These are phyloP conservation scores for Gymnosoma rotundatum DNA, from an alignment of 2,888 invertebrate species.

Conservation along the genomic window DNA sequence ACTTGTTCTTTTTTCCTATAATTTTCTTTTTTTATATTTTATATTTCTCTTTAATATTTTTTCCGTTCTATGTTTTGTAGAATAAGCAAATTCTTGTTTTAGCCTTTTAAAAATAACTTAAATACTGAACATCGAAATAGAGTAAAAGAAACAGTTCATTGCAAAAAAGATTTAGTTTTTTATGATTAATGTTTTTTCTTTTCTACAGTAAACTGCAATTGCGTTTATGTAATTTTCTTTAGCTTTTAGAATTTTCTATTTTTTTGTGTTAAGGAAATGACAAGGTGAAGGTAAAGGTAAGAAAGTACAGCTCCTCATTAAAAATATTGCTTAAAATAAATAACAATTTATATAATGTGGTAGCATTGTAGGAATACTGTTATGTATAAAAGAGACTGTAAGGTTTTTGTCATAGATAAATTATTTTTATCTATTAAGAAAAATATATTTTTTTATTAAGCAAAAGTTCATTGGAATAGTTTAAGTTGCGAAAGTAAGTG, in stretches of 20 bases:
- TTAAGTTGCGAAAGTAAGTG: background rate
- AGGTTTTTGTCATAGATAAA: background rate
- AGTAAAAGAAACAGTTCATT: slow-evolving; percentile 15
- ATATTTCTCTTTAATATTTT: background rate
- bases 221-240: slow-evolving; percentile 30
- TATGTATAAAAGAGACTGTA: background rate
- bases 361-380: background rate
- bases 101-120: slow-evolving; percentile 16
- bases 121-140: background rate
- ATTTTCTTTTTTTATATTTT: too few species aligned
- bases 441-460: background rate
- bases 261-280: slow-evolving; percentile 12
- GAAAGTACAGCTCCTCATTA: slow-evolving; percentile 23
- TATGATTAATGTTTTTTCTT: slow-evolving; percentile 50
- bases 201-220: slow-evolving; percentile 36
- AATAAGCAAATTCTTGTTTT: slow-evolving; percentile 29
- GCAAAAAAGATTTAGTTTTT: slow-evolving; percentile 49
- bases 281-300: slow-evolving; percentile 63
- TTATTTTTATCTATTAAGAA: background rate
- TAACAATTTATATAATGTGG: background rate
- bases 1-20: too few species aligned
- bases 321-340: background rate
- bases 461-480: too few species aligned
- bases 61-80: background rate
- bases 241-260: background rate